Conservation (phyloP, 1,140 invertebrate species). For the Rhagoletis pomonella region DNA sequence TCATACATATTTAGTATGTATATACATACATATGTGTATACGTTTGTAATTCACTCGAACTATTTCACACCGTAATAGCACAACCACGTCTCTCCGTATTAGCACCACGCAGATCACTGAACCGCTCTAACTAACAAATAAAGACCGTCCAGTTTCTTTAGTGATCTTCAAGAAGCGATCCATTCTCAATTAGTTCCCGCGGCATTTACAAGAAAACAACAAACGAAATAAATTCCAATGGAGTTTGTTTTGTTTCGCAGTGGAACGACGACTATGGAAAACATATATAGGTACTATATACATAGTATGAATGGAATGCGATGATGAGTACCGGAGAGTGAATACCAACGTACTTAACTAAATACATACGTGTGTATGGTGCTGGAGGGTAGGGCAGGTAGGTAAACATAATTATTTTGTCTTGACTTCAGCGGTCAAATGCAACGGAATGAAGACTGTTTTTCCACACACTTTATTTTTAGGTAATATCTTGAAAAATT, state of each 20-base stretch:
- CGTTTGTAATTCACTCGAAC: background rate
- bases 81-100: background rate
- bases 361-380: background rate
- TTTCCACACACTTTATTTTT: too few species aligned
- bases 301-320: background rate
- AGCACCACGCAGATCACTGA: constrained; percentile 57
- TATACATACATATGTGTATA: background rate
- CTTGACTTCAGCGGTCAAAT: background rate
- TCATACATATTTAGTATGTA: background rate
- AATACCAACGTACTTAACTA: too few species aligned
- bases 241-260: constrained; percentile 19
- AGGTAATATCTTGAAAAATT: too few species aligned
- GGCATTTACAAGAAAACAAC: constrained; percentile 22
- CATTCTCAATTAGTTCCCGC: background rate
- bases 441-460: background rate
- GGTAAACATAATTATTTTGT: constrained; percentile 9
- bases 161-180: constrained; percentile 45
- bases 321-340: background rate
- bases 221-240: constrained; percentile 18
- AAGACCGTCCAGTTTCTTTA: background rate
- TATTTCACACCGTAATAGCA: background rate
- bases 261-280: background rate
- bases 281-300: background rate
- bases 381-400: too few species aligned
- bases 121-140: constrained; percentile 45